Base-by-base conservation (phyloP, 2,797 vertebrate species). In the Eulemur albifrons region DNA sequence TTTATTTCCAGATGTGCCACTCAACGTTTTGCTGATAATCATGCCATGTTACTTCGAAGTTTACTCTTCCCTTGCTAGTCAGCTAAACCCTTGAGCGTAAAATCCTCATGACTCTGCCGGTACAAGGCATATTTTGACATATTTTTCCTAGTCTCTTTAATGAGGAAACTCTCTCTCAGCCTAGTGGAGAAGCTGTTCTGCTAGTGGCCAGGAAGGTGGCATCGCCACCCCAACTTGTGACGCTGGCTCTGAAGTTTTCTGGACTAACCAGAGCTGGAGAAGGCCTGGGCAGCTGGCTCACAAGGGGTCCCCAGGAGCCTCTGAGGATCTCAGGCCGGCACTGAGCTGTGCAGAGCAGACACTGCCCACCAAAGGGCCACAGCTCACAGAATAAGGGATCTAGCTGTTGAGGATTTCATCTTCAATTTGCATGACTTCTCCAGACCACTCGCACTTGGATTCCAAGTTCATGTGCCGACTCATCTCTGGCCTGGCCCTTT, bases 301-400 rank as follows among this genome's bases (percentile, higher is more conserved):
- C 17, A 59, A 27, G 61, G 94, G 88, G 82, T 96, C 92, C 82
- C 81, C 76, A 92, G 92, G 97, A 83, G 95, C 94, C 95, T 94
- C 94, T 90, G 80, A 97, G 96, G 92, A 88, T 89, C 84, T 84
- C 75, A 79, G 69, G 88, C 38, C 0, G 27, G 87, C 35, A 81
- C 43, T 97, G 70, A 67, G 63, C 92, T 35, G 18, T 82, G 95
- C 50, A 81, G 84, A 96, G 97, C 61, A 80, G 94, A 97, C 27
- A 88, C 92, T 88, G 90, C 96, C 92, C 95, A 93, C 94, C 96
- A 93, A 90, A 97, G 90, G 95, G 89, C 3, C 79, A 61, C 67
- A 93, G 95, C 94, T 94, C 35, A 90, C 93, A 83, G 96, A 92
- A 97, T 89, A 86, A 93, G 96, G 13, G 96, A 92, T 84, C 89